Evolutionary conservation across 35 echinoderm and acorn worm genomes (phyloP).

Genomic region (Patiria miniata): DNA sequence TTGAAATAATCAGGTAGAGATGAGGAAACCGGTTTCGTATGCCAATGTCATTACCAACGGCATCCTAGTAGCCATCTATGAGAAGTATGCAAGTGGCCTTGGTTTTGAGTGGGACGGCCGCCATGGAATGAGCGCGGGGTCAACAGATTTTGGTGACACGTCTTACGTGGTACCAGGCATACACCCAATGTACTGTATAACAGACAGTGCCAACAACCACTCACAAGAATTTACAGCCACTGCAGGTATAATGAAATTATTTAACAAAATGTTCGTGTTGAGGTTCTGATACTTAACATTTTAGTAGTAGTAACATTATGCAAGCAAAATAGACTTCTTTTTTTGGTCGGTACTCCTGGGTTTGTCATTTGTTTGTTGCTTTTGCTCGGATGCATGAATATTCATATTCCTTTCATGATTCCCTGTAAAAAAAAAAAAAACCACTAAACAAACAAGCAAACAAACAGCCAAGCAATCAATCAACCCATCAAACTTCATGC

Average conservation of each 20-base stretch:
- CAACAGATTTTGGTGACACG: conserved; percentile 83
- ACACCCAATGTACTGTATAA: conserved; percentile 76
- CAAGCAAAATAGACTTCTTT: no score
- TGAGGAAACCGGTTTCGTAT: conserved; percentile 43
- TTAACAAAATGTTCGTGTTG: no score
- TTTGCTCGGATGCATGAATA: no score
- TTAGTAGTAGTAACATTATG: no score
- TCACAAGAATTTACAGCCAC: conserved; percentile 59
- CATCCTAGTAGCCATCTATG: conserved; percentile 56
- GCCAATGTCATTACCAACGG: conserved; percentile 75
- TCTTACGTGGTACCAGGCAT: conserved; percentile 85
- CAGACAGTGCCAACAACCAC: conserved; percentile 66
- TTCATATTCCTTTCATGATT: no score
- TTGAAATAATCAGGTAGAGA: conserved; percentile 46
- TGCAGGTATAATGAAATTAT: conserved; percentile 47
- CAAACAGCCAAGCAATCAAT: no score
- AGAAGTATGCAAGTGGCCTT: conserved; percentile 67
- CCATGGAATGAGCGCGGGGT: conserved; percentile 30
- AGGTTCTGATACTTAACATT: no score
- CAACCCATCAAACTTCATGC: no score
- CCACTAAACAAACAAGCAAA: no score
- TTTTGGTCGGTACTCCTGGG: no score
- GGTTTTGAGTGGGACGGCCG: not conserved
- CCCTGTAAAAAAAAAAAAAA: no score
- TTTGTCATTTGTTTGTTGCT: no score